Percentiles rank a stretch among this genome's conserved stretches.
Conservation (phyloP, 2,113 vertebrate species). For the Petaurus breviceps region DNA sequence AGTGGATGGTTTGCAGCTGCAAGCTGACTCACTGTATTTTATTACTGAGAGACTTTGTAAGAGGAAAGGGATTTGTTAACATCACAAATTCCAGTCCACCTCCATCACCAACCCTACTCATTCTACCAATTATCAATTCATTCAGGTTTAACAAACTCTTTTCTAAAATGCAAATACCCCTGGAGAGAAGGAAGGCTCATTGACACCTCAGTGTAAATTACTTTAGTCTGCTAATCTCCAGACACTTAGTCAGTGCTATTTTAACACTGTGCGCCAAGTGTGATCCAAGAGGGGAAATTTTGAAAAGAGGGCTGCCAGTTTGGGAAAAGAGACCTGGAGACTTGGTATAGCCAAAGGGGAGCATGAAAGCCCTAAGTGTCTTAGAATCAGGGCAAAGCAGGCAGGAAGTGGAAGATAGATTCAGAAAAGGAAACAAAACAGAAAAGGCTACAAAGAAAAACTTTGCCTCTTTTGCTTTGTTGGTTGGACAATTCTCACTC, state of each 20-base stretch:
- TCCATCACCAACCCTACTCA: background rate
- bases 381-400: background rate
- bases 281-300: background rate
- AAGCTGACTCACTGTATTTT: background rate
- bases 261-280: background rate
- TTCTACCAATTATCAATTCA: background rate
- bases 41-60: background rate
- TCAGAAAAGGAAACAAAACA: background rate
- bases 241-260: background rate
- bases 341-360: background rate
- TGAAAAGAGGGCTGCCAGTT: background rate
- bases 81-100: background rate
- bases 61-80: background rate
- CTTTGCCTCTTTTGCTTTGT: background rate
- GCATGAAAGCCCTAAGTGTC: background rate
- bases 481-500: background rate
- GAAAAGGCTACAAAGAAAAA: background rate
- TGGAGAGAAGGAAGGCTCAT: background rate
- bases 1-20: fast-evolving
- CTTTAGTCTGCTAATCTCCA: background rate
- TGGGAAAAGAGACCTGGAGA: background rate
- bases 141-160: background rate
- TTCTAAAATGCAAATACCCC: background rate
- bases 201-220: background rate
- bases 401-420: background rate